Base-by-base conservation (phyloP, 2,113 vertebrate genomes). In the Passer montanus region DNA sequence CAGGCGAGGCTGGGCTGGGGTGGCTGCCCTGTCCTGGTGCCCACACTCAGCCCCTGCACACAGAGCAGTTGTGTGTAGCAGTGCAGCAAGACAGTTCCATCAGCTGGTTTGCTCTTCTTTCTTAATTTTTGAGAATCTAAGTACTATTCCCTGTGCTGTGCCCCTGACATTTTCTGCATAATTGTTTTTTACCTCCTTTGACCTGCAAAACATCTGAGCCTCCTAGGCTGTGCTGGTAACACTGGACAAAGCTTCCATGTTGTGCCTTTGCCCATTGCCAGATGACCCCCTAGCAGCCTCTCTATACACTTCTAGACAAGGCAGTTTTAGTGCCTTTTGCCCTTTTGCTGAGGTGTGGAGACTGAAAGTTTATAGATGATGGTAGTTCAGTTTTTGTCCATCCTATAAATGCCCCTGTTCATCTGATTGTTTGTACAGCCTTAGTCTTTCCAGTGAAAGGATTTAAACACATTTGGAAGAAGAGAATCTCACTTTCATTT, bases 1-100 rank as follows among this genome's bases (percentile, higher is more conserved):
- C 8, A 66, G 59, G 35, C 66, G 44, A 13, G 2, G 35, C 30
- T 24, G 56, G 39, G 21, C 43, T 53, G 64, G 59, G 6, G 24
- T 11, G 15, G 4, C 53, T 3, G 4, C 5, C 53, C 3, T 1
- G 1, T 21, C 28, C 59, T 15, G 0, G 5, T 1, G 28, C 8
- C 11, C 59, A n/a, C n/a, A 3, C 43, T 53, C 41, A 69, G 30
- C 22, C 74, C 30, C 44, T 33, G 26, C 16, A 26, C 26, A 7
- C 64, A 43, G 31, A 24, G 10, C 28, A 33, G 21, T 5, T 49
- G 10, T 55, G 21, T 46, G 7, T 10, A 68, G 66, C 69, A 39
- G 33, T 33, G 33, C 33, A 66, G 41, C 21, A 4, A 22, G 81
- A n/a, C 4, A 2, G 15, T 72, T 72, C 43, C 39, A 30, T 24